A percentile compares a stretch with the other conserved stretches of the same genome.
These are phyloP conservation scores for Callinectes sapidus DNA, from an alignment of 2,888 invertebrate genomes.

Conservation along the genomic window DNA sequence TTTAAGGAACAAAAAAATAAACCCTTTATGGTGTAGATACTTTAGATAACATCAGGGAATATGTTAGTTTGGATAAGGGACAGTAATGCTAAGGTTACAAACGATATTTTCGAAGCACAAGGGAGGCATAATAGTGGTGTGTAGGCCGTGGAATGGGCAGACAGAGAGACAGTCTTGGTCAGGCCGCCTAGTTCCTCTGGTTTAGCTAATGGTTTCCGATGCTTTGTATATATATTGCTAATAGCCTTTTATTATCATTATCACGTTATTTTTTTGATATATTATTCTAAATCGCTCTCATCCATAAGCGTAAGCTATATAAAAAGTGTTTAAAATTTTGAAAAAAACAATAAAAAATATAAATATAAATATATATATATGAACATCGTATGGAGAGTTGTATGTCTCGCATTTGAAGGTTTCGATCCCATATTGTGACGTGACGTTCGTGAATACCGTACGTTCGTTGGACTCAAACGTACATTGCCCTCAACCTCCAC, in stretches of 20 bases:
- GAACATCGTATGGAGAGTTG: not conserved
- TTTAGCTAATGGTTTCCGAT: constrained; percentile 26
- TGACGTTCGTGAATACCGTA: not conserved
- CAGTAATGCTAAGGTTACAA: not conserved
- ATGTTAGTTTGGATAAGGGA: constrained; percentile 16
- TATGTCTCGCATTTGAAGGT: constrained; percentile 12
- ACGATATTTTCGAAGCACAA: constrained; percentile 29
- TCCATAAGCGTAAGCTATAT: not conserved
- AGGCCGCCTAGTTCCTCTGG: constrained; percentile 8
- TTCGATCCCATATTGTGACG: constrained; percentile 9
- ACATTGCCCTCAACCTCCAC: not conserved
- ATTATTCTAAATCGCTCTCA: constrained; percentile 33
- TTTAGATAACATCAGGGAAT: constrained; percentile 33
- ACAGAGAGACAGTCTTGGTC: not conserved
- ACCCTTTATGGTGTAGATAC: not conserved
- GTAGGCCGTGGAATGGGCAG: not conserved
- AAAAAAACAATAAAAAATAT: too few species aligned
- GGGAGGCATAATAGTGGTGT: not conserved
- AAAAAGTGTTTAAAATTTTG: not conserved
- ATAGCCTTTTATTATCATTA: not conserved
- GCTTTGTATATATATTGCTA: constrained; percentile 27
- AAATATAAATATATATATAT: not conserved
- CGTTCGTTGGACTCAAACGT: not conserved
- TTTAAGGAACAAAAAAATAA: not conserved
- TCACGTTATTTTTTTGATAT: not conserved